These are phyloP conservation scores for Engraulis encrasicolus DNA, from an alignment of 2,113 vertebrate species.

Conservation along the genomic window DNA sequence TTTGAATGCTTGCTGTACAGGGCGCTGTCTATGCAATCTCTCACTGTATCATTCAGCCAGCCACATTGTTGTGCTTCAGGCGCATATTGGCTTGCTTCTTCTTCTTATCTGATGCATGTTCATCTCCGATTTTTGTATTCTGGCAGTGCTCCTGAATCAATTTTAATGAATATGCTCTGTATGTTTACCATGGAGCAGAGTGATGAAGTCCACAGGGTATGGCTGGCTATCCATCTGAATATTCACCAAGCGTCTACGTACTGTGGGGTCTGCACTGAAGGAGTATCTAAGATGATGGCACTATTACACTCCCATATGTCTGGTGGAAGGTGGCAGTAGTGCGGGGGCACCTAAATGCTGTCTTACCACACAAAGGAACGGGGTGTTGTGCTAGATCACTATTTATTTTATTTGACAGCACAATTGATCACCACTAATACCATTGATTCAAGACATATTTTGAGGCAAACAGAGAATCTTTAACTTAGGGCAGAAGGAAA, in stretches of 20 bases:
- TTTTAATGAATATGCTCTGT: neutral
- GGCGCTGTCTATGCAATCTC: neutral
- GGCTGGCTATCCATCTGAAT: neutral
- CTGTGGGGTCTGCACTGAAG: neutral
- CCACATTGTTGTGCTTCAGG: neutral
- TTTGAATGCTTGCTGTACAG: neutral
- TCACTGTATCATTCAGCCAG: neutral
- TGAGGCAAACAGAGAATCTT: neutral
- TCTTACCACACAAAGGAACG: neutral
- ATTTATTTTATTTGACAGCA: slow-evolving; percentile 14
- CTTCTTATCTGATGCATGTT: neutral
- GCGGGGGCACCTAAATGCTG: neutral
- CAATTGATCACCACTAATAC: slow-evolving; percentile 18
- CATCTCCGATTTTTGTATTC: slow-evolving; percentile 7
- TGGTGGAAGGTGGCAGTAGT: neutral
- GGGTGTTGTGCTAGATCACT: neutral
- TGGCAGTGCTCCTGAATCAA: slow-evolving; percentile 1
- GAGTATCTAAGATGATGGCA: neutral
- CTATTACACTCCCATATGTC: neutral
- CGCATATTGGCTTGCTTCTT: neutral
- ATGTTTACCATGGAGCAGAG: slow-evolving; percentile 12
- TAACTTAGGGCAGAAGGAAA: neutral
- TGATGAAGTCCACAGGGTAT: slow-evolving; percentile 7
- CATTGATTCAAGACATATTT: slow-evolving; percentile 22
- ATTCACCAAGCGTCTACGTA: slow-evolving; percentile 15